phyloP scores from a whole-genome alignment of 2,113 vertebrate genomes.

The Rhynchomys soricoides region DNA sequence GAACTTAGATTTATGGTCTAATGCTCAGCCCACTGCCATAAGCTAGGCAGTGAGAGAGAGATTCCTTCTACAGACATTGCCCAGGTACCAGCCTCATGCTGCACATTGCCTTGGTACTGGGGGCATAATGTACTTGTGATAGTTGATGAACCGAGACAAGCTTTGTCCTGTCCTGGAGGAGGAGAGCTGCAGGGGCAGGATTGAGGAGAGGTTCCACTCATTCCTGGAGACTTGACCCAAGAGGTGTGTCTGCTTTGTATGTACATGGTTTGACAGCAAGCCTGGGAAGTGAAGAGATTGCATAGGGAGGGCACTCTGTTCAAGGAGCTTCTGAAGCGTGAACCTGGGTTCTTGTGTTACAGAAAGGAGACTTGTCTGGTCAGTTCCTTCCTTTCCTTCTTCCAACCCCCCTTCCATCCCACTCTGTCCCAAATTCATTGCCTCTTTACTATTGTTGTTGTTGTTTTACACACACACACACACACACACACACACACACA shows the following conservation, averaged over 20 bases:
- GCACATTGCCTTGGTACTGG: neutral
- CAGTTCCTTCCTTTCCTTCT: neutral
- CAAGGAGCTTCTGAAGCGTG: neutral
- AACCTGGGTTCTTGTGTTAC: neutral
- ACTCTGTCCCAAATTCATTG: neutral
- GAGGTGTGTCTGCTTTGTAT: neutral
- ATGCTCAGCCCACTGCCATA: neutral
- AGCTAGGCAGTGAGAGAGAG: neutral
- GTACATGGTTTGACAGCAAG: neutral
- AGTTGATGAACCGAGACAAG: neutral
- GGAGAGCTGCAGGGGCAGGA: neutral
- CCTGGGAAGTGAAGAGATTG: neutral
- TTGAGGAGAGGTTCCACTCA: neutral
- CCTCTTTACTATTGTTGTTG: too few relatives aligned
- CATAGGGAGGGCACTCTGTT: neutral
- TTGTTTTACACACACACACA: neutral
- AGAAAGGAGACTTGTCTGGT: neutral
- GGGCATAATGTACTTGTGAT: neutral
- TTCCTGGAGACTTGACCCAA: neutral
- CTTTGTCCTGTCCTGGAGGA: neutral
- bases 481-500: neutral
- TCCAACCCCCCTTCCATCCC: neutral
- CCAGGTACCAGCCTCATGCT: too few relatives aligned
- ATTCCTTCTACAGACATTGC: neutral
- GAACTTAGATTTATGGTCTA: neutral